Evolutionary conservation across 2,113 vertebrate species (phyloP), one percentile per base, ranked within the genome.

Genomic region (Gavialis gangeticus): DNA sequence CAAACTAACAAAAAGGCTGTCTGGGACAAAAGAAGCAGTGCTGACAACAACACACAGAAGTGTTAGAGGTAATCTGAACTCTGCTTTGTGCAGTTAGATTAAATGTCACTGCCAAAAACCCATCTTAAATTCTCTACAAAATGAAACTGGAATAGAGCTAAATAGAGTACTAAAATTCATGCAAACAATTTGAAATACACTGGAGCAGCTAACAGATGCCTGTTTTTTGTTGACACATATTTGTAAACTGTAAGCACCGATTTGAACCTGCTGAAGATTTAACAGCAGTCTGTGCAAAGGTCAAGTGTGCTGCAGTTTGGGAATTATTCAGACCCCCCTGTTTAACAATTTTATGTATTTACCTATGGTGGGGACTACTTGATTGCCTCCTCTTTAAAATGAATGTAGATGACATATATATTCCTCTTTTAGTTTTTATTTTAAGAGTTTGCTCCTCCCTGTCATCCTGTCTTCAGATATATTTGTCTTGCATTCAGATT

Each of bases 41-140:
- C 1, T 0, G 86, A 86, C 86, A 95, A 92, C 4, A 78, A 93
- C 94, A 96, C 87, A 84, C 84, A 86, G 77, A 82, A 96, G 94
- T 81, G 87, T 82, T 95, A 95, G 95, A 96, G 95, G 93, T 95
- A 95, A 97, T 97, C 96, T 95, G 95, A 94, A 85, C 88, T 94
- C 82, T 95, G 81, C 92, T 96, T 87, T 96, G 97, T 96, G 83
- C 88, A 86, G 95, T 93, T 97, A 94, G 94, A 90, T 82, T 94
- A 66, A 94, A 91, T 95, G 96, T 95, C 94, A 91, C 83, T 90
- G 93, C 91, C 92, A 82, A 92, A 94, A 78, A 28, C 4, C 5
- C 27, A 16, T 89, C 79, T 62, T 91, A 87, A 80, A 18, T 94
- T 93, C 78, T 83, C 75, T 85, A 55, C n/a, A 73, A 93, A 91